Evolutionary conservation across 2,113 vertebrate genomes (phyloP).

Genomic region (chimpanzee (Pan troglodytes)): NHGRI_mPanTro3-v2.1_pri NC_072414.2:76123001-76123500

Average conservation of each 20-base stretch:
- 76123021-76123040: background rate
- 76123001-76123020: background rate
- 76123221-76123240: no score
- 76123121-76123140: no score
- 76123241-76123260: background rate
- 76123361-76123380: background rate
- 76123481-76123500: background rate
- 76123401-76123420: background rate
- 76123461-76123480: background rate
- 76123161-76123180: no score
- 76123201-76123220: no score
- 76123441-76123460: background rate
- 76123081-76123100: no score
- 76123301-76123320: background rate
- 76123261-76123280: slow-evolving; percentile 4
- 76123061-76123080: no score
- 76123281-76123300: background rate
- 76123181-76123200: no score
- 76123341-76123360: background rate
- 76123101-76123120: no score
- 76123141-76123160: no score
- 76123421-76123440: background rate
- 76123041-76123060: no score
- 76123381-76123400: background rate
- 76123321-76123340: background rate